These are phyloP conservation scores for Halocynthia aurantium DNA, from an alignment of 23 tunicate genomes.

Conservation along the genomic window DNA sequence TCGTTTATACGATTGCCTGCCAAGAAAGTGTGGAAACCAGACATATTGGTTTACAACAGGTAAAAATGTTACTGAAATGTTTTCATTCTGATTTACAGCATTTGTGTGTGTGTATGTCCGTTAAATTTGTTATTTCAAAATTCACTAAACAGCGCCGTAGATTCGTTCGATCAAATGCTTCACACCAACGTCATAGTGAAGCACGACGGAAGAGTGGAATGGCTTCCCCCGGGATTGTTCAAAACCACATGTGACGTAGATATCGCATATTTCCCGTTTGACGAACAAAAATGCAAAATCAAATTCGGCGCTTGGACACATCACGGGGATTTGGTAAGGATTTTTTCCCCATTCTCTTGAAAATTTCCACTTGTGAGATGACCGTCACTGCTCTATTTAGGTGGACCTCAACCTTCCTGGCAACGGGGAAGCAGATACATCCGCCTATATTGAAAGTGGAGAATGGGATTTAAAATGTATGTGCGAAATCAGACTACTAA, in stretches of 20 bases:
- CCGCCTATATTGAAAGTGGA: constrained; percentile 45
- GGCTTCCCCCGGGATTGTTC: constrained; percentile 93
- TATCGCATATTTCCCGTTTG: constrained; percentile 77
- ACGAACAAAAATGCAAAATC: constrained; percentile 67
- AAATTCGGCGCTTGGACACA: constrained; percentile 92
- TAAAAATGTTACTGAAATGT: background rate
- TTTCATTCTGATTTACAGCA: background rate
- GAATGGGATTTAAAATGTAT: constrained; percentile 82
- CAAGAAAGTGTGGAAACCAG: constrained; percentile 74
- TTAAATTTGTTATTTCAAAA: background rate
- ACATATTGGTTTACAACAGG: constrained; percentile 83
- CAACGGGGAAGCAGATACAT: constrained; percentile 29
- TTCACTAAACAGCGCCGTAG: constrained; percentile 47
- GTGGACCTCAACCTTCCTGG: constrained; percentile 41
- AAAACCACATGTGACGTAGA: constrained; percentile 82
- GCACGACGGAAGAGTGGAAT: constrained; percentile 45
- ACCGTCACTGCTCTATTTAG: constrained; percentile 12
- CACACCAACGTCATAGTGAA: constrained; percentile 58
- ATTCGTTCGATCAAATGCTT: constrained; percentile 59
- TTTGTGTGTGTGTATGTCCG: background rate
- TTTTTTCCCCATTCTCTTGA: background rate
- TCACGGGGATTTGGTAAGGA: constrained; percentile 68
- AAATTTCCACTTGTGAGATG: background rate
- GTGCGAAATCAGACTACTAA: background rate
- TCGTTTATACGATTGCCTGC: constrained; percentile 52